Evolutionary conservation across 2,888 invertebrate species (phyloP), one percentile per base, ranked within the genome.

Genomic region (Phragmatobia fuliginosa): DNA sequence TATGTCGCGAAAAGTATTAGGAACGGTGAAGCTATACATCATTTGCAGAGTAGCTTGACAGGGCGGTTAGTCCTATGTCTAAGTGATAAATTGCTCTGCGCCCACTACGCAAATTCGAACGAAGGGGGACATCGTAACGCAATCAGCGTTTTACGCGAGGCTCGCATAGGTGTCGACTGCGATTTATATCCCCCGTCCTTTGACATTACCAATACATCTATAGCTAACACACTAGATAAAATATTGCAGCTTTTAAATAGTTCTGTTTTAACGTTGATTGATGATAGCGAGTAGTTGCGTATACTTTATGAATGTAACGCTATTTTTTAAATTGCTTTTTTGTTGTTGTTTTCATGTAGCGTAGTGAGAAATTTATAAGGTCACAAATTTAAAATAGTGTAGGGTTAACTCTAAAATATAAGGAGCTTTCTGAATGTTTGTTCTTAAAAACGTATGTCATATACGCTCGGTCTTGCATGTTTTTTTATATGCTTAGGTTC

Each of bases 11-110:
- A 86, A 85, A 85, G 74, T 76, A 76, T 74, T 78, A 79, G 78
- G 77, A 78, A 81, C 82, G 83, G 79, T 80, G 82, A 84, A 83
- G 83, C 83, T 86, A 88, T 91, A 88, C 88, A 90, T 92, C 91
- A 92, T 90, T 88, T 86, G 85, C 82, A 83, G 85, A 83, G 86
- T 86, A 86, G 79, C 88, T 77, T 86, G 85, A 87, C 86, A 85
- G 86, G 83, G 83, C 88, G 87, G 90, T 88, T 90, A 88, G 91
- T 93, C 90, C 91, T 93, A 91, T 88, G 91, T 90, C 92, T 94
- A 94, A 95, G 94, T 94, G 94, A 93, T 94, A 95, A 95, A 95
- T 95, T 94, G 93, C 91, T 83, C 78, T 83, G 84, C 85, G 87
- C 90, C 85, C 90, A 88, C 92, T 87, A 93, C 92, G 93, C 93